phyloP scores from a whole-genome alignment of 35 echinoderm and acorn worm species.

The Apostichopus japonicus region DNA sequence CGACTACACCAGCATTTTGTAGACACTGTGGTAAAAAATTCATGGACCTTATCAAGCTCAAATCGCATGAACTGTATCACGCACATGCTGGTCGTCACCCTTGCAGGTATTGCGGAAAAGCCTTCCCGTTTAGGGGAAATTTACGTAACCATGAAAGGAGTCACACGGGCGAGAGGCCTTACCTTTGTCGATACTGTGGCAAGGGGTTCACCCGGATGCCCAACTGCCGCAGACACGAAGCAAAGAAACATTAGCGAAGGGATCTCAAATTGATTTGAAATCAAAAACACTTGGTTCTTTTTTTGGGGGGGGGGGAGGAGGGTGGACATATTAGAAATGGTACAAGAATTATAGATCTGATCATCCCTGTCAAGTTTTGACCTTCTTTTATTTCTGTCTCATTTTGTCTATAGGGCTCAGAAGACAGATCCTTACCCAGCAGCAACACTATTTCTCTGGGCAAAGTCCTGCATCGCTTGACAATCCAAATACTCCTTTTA shows the following conservation, averaged over 20 bases:
- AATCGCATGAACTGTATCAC: neutral
- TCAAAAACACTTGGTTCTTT: too few relatives aligned
- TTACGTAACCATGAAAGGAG: neutral
- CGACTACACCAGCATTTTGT: neutral
- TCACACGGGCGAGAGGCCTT: conserved; percentile 24
- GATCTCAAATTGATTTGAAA: too few relatives aligned
- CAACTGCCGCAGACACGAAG: conserved; percentile 1
- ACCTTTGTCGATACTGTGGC: conserved; percentile 10
- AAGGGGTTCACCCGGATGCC: neutral
- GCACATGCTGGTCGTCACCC: neutral
- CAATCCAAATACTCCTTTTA: neutral
- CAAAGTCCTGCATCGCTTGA: neutral
- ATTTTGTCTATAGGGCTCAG: neutral
- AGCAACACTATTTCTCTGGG: neutral
- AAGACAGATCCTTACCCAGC: neutral
- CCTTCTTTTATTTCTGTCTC: conserved; percentile 1
- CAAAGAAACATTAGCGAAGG: neutral
- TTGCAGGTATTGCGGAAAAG: conserved; percentile 24
- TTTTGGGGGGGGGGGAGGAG: too few relatives aligned
- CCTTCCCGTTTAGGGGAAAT: neutral
- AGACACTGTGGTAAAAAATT: conserved; percentile 7
- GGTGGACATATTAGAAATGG: too few relatives aligned
- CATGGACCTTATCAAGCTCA: neutral
- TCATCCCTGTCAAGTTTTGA: too few relatives aligned
- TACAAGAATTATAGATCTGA: too few relatives aligned